These are phyloP conservation scores for Agapornis roseicollis DNA, from an alignment of 2,113 vertebrate species.

Conservation along the genomic window DNA sequence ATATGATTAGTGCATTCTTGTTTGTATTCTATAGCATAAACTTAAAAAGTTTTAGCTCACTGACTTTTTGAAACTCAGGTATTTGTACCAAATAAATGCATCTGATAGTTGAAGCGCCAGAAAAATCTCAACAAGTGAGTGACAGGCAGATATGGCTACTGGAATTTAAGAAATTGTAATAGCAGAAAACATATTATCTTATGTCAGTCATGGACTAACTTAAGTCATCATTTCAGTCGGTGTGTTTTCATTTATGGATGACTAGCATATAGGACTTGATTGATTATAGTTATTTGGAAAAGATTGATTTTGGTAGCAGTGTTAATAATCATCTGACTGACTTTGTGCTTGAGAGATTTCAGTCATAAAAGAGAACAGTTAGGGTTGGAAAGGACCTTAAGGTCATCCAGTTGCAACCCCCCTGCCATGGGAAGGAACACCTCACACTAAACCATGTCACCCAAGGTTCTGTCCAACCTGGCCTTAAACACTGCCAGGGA, in stretches of 20 bases:
- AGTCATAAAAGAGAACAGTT: too few relatives aligned
- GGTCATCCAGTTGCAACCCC: too few relatives aligned
- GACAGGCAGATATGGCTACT: background rate
- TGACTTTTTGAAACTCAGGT: background rate
- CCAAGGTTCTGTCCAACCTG: too few relatives aligned
- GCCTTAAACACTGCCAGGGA: too few relatives aligned
- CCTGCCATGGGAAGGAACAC: too few relatives aligned
- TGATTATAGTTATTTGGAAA: background rate
- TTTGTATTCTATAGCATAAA: background rate
- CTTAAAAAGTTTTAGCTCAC: background rate
- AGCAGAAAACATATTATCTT: background rate
- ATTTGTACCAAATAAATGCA: background rate
- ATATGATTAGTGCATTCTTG: background rate
- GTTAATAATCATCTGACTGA: background rate
- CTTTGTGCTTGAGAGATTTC: background rate
- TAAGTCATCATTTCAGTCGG: background rate
- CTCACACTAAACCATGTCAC: too few relatives aligned
- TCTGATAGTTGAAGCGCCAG: background rate
- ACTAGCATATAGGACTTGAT: background rate
- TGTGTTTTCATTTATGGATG: background rate
- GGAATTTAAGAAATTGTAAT: background rate
- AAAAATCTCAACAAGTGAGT: background rate
- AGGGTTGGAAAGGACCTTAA: too few relatives aligned
- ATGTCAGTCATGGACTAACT: background rate
- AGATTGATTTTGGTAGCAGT: background rate